Conservation (phyloP, 1,140 invertebrate species). For the Nixonia krombeini region DNA sequence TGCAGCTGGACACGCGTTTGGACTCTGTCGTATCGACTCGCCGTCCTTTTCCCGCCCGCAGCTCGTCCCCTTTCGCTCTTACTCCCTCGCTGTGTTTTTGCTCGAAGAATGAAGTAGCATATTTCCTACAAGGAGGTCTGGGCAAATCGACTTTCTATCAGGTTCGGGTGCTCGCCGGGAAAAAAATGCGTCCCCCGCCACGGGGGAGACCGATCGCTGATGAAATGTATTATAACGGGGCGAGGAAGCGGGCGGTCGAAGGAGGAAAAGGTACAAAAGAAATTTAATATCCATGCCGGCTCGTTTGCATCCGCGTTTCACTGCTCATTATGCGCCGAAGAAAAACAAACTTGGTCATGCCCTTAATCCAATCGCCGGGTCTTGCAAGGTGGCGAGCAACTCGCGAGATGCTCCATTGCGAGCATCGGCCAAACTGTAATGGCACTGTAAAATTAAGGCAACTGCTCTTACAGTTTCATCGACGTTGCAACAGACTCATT, state of each 20-base stretch:
- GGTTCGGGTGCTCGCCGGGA: slow-evolving; percentile 42
- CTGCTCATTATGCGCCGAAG: slow-evolving; percentile 38
- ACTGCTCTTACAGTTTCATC: no score
- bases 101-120: slow-evolving; percentile 64
- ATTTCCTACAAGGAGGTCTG: slow-evolving; percentile 66
- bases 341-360: slow-evolving; percentile 22
- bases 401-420: no score
- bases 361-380: no score
- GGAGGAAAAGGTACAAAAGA: slow-evolving; percentile 22
- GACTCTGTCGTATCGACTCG: no score
- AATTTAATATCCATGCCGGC: slow-evolving; percentile 33
- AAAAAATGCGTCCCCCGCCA: slow-evolving; percentile 28
- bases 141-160: slow-evolving; percentile 67
- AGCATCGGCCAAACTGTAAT: no score
- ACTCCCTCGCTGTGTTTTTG: slow-evolving; percentile 36
- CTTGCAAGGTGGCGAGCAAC: no score
- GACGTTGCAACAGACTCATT: no score
- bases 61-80: slow-evolving; percentile 15
- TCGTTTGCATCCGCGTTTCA: slow-evolving; percentile 41
- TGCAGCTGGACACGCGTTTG: slow-evolving; percentile 23
- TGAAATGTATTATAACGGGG: slow-evolving; percentile 38
- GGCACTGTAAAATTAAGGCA: no score
- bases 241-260: slow-evolving; percentile 2
- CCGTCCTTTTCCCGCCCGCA: slow-evolving; percentile 11
- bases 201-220: slow-evolving; percentile 34